These are phyloP conservation scores for Tipula confusa DNA, from an alignment of 2,888 invertebrate genomes.

Conservation along the genomic window DNA sequence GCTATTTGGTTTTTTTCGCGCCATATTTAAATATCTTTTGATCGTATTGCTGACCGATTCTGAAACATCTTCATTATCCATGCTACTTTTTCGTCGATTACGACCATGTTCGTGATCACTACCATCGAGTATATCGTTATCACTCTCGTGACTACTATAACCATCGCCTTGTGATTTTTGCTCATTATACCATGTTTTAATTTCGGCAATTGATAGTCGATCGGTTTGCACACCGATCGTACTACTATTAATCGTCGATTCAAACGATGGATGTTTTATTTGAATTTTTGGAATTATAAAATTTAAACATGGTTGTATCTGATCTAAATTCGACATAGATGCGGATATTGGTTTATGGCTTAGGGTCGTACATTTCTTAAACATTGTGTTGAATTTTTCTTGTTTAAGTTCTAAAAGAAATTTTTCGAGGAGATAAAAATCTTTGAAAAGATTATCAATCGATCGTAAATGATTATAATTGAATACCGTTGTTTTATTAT, in stretches of 20 bases:
- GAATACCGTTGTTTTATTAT: background rate
- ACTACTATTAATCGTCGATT: background rate
- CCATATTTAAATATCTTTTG: conserved; percentile 80
- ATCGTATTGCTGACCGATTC: conserved; percentile 85
- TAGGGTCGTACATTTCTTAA: background rate
- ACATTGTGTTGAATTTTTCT: background rate
- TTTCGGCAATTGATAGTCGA: background rate
- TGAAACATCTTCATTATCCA: conserved; percentile 79
- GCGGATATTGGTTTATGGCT: background rate
- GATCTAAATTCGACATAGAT: background rate
- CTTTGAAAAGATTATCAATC: conserved; percentile 16
- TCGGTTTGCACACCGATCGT: background rate
- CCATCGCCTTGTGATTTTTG: background rate
- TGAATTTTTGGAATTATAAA: conserved; percentile 3
- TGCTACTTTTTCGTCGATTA: conserved; percentile 64
- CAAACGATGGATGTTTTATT: background rate
- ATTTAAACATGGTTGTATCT: background rate
- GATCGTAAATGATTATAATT: background rate
- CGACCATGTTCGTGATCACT: conserved; percentile 42
- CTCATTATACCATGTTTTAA: background rate
- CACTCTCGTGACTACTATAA: conserved; percentile 38
- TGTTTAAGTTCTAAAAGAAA: background rate
- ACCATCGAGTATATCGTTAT: conserved; percentile 38
- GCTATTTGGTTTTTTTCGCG: conserved; percentile 73
- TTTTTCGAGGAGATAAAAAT: background rate